A percentile compares a stretch with the other conserved stretches of the same genome.
phyloP scores from a whole-genome alignment of 2,113 vertebrate genomes.

The Lagopus muta region DNA sequence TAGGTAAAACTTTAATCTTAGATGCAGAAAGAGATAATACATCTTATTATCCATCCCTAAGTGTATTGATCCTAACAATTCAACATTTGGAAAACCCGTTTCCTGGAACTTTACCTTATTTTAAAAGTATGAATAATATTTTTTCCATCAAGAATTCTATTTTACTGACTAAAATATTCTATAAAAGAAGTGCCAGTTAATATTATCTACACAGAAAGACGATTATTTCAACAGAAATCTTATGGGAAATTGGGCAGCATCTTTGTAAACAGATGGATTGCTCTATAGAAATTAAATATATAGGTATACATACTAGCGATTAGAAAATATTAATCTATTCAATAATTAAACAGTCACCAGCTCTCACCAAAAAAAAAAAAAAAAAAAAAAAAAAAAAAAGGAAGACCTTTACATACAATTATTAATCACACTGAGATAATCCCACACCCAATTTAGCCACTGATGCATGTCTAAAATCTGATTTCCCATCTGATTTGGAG shows the following conservation, averaged over 20 bases:
- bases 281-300: not conserved
- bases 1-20: not conserved
- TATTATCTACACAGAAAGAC: not conserved
- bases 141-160: not conserved
- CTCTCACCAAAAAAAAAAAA: not conserved
- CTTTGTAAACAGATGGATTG: not conserved
- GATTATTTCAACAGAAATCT: not conserved
- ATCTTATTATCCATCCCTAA: not conserved
- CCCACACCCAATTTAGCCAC: not conserved
- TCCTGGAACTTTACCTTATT: not conserved
- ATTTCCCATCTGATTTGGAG: constrained; percentile 10
- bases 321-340: not conserved
- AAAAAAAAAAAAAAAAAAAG: too few species aligned
- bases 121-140: not conserved
- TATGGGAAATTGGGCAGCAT: not conserved
- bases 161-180: not conserved
- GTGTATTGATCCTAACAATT: not conserved
- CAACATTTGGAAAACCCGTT: not conserved
- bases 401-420: not conserved
- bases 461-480: not conserved
- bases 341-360: not conserved
- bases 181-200: not conserved
- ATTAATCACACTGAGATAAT: not conserved
- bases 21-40: not conserved
- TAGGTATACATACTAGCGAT: not conserved